A percentile compares a stretch with the other conserved stretches of the same genome.
Conservation (phyloP, 2,888 invertebrate genomes). For the Zygothrica quintamaculata region DNA sequence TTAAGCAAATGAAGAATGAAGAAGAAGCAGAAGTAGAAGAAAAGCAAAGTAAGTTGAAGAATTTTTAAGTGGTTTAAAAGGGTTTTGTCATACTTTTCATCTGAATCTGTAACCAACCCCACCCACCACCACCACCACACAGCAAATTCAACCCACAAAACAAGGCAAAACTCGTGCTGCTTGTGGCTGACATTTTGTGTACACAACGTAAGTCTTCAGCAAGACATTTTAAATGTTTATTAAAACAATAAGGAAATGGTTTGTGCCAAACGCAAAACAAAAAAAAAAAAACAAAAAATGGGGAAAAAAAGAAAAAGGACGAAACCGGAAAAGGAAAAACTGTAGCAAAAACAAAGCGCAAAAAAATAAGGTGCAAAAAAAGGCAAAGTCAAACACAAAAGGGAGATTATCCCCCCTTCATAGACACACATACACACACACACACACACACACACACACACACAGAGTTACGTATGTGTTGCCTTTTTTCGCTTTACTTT, state of each 20-base stretch:
- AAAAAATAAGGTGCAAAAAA: slow-evolving; percentile 57
- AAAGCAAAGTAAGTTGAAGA: slow-evolving; percentile 79
- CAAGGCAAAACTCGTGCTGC: slow-evolving; percentile 44
- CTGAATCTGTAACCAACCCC: slow-evolving; percentile 41
- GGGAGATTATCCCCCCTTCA: slow-evolving; percentile 71
- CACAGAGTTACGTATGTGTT: slow-evolving; percentile 48
- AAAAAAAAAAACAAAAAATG: slow-evolving; percentile 14
- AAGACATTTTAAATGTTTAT: slow-evolving; percentile 82
- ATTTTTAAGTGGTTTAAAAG: slow-evolving; percentile 80
- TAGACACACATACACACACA: slow-evolving; percentile 30
- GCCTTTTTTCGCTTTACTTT: slow-evolving; percentile 39
- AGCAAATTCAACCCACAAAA: not conserved
- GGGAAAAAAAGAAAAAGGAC: slow-evolving; percentile 37
- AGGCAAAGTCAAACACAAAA: slow-evolving; percentile 71
- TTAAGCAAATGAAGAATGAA: slow-evolving; percentile 81
- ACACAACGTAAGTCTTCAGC: slow-evolving; percentile 66
- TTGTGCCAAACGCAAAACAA: slow-evolving; percentile 46
- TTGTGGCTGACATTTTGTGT: slow-evolving; percentile 63
- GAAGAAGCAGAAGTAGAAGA: too few relatives aligned
- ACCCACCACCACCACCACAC: not conserved
- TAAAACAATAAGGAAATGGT: slow-evolving; percentile 83
- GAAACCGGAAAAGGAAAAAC: slow-evolving; percentile 49
- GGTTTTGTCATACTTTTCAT: slow-evolving; percentile 80
- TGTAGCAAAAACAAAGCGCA: slow-evolving; percentile 30
- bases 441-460: slow-evolving; percentile 56